phyloP scores from a whole-genome alignment of 2,113 vertebrate species.

The Leucopsar rothschildi region DNA sequence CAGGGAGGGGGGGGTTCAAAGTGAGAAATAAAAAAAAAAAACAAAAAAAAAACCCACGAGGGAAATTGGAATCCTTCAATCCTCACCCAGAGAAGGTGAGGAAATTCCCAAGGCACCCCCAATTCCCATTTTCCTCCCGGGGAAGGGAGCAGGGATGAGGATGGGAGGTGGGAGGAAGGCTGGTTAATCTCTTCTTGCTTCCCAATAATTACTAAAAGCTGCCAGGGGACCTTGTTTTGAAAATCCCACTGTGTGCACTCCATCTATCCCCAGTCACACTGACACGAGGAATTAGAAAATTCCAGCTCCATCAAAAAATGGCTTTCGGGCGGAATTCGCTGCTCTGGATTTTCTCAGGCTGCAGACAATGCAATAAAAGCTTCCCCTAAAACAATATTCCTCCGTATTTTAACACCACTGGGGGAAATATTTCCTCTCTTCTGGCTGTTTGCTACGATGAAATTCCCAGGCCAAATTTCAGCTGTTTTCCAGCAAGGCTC shows the following conservation, averaged over 20 bases:
- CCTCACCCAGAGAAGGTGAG: fast-evolving
- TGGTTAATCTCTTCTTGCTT: background rate
- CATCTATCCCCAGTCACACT: background rate
- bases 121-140: fast-evolving
- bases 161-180: background rate
- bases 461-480: background rate
- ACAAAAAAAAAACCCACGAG: background rate
- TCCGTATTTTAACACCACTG: background rate
- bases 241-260: background rate
- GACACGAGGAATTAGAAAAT: background rate
- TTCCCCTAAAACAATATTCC: background rate
- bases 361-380: slow-evolving; percentile 41
- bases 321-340: background rate
- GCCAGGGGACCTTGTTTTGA: background rate
- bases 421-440: background rate
- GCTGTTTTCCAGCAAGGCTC: background rate
- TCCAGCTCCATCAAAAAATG: background rate
- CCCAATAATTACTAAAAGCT: slow-evolving; percentile 30
- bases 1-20: background rate
- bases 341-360: slow-evolving; percentile 42
- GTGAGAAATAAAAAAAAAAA: too few species aligned
- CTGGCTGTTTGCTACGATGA: background rate
- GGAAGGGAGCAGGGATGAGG: background rate
- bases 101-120: background rate
- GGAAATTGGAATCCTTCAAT: background rate